These are phyloP conservation scores for Nemotelus pantherinus DNA, from an alignment of 2,888 invertebrate species.

Conservation along the genomic window DNA sequence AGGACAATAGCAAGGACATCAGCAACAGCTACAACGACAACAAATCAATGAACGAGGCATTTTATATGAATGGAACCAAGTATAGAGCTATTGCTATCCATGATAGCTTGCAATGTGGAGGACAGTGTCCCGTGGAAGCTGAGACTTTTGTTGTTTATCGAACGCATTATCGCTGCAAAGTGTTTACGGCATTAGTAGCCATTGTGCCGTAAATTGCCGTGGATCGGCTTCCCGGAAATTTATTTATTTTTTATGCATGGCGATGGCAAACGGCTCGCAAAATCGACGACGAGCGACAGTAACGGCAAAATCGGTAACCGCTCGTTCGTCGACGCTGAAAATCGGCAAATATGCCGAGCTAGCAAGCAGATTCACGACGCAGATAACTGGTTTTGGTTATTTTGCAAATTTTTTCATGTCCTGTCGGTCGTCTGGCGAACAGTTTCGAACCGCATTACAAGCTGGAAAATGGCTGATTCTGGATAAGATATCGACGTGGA, in stretches of 20 bases:
- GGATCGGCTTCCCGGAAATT: conserved; percentile 43
- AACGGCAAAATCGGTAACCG: background rate
- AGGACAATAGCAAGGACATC: conserved; percentile 8
- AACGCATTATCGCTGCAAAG: conserved; percentile 46
- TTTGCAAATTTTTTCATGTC: conserved; percentile 42
- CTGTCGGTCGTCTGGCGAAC: background rate
- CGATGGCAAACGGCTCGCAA: conserved; percentile 18
- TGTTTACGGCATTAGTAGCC: conserved; percentile 44
- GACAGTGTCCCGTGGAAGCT: conserved; percentile 17
- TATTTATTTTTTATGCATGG: conserved; percentile 44
- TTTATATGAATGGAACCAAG: conserved; percentile 10
- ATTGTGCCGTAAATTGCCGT: conserved; percentile 45
- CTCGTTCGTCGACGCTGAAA: background rate
- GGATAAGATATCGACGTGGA: conserved; percentile 13
- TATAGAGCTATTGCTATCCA: background rate
- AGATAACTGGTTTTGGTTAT: conserved; percentile 35
- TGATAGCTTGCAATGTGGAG: conserved; percentile 14
- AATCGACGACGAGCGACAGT: background rate
- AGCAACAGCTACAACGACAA: background rate
- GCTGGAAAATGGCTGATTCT: background rate
- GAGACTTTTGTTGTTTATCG: conserved; percentile 44
- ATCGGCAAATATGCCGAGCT: conserved; percentile 16
- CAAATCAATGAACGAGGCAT: conserved; percentile 21
- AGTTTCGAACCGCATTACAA: conserved; percentile 30
- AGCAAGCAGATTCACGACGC: conserved; percentile 10